Evolutionary conservation across 2,113 vertebrate genomes (phyloP).

Genomic region (Lontra canadensis): DNA sequence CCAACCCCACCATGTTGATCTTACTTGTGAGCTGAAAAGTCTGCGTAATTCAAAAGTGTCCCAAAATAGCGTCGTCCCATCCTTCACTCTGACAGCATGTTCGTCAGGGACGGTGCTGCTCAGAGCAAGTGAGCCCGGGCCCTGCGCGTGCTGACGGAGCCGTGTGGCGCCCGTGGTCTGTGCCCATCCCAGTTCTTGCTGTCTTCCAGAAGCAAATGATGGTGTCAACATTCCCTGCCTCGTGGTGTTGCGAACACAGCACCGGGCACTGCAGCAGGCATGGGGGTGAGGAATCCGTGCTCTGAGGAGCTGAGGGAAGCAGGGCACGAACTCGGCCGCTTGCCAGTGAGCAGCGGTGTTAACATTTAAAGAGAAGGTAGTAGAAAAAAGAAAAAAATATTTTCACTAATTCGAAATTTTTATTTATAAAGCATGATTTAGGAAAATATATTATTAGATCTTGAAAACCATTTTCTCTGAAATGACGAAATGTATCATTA

Average conservation of each 20-base stretch:
- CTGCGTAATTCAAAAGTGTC: neutral
- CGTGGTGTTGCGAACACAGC: fast-evolving
- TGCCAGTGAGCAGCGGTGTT: neutral
- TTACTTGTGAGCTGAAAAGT: neutral
- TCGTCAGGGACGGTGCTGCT: neutral
- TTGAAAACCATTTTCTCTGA: neutral
- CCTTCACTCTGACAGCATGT: neutral
- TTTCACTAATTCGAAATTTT: neutral
- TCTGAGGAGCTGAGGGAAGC: neutral
- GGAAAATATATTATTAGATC: neutral
- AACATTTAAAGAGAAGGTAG: too few species aligned
- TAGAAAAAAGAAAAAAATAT: too few species aligned
- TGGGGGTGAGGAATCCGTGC: neutral
- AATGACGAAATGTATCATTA: neutral
- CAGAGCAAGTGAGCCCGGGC: neutral
- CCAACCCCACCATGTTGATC: neutral
- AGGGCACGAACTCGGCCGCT: fast-evolving
- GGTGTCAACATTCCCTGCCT: fast-evolving
- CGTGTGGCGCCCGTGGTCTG: neutral
- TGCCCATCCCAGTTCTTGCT: fast-evolving
- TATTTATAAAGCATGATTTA: neutral
- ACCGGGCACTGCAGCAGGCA: fast-evolving
- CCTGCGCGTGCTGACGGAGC: fast-evolving
- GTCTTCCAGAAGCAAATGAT: neutral
- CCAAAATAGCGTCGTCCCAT: neutral